Base-by-base conservation (phyloP, 2,888 invertebrate genomes). In the Eupithecia dodoneata region DNA sequence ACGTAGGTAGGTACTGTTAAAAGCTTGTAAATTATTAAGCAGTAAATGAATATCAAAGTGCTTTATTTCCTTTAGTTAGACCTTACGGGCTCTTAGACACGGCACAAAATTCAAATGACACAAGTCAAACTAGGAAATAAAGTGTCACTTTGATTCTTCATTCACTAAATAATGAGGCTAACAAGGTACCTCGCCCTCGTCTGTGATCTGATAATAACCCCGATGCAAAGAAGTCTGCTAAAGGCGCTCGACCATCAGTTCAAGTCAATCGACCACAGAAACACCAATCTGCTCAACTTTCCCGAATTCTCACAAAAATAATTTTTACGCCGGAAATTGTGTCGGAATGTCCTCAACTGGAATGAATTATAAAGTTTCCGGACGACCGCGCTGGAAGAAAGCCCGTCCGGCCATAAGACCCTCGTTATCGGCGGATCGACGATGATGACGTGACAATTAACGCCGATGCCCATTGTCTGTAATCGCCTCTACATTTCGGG, bases 341-440 rank as follows among this genome's bases (percentile, higher is more conserved):
- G 66, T 74, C 74, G 42, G 80, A 82, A 80, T 76, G 78, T 76
- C 78, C 73, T 75, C 74, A 72, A 78, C 77, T 79, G 81, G 73
- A 76, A 78, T 74, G 78, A 81, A 81, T 80, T 82, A 80, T 77
- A 79, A 79, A 77, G 69, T 77, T 82, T 80, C 76, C 79, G 78
- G 73, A 65, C 55, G 77, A 80, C 65, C 76, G 76, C 72, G 49
- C 76, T 79, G 76, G 77, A 74, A 79, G 79, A 80, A 80, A 71
- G 76, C 73, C 71, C 71, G 74, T 72, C 63, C 76, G 73, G 47
- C 67, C 66, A 65, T 76, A 69, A 76, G 78, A 70, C 76, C 73
- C 78, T 74, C 76, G 79, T 79, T 79, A 79, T 79, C 79, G 76
- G 70, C 73, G 75, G 18, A 72, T 77, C 77, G 73, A 63, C 74